Evolutionary conservation across 2,888 invertebrate species (phyloP).

Genomic region (Drosophila aldrichi): DNA sequence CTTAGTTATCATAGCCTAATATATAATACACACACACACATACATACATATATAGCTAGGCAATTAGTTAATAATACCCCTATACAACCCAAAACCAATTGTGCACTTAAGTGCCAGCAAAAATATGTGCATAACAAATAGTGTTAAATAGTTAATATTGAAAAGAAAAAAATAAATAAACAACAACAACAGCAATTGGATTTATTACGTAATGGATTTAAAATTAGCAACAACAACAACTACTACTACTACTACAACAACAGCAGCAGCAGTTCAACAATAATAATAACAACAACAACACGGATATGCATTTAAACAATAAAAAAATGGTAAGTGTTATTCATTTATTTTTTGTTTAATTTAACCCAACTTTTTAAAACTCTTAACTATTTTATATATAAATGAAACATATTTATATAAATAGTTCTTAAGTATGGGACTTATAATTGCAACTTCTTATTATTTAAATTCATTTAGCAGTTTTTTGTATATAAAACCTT

Average conservation of each 20-base stretch:
- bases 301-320: slow-evolving; percentile 71
- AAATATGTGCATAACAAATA: slow-evolving; percentile 34
- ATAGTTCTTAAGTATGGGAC: not conserved
- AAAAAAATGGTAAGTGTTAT: slow-evolving; percentile 66
- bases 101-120: slow-evolving; percentile 37
- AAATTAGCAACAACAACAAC: slow-evolving; percentile 58
- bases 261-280: slow-evolving; percentile 16
- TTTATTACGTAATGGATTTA: slow-evolving; percentile 77
- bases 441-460: not conserved
- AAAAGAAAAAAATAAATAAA: slow-evolving; percentile 21
- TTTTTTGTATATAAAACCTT: slow-evolving; percentile 7
- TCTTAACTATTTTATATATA: not conserved
- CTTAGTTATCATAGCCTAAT: slow-evolving; percentile 30
- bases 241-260: slow-evolving; percentile 18
- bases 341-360: not conserved
- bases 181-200: slow-evolving; percentile 51
- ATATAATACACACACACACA: slow-evolving; percentile 1
- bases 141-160: slow-evolving; percentile 30
- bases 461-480: not conserved
- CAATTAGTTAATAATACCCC: slow-evolving; percentile 52
- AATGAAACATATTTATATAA: not conserved
- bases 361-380: not conserved
- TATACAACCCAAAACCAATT: slow-evolving; percentile 4
- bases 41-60: slow-evolving; percentile 5
- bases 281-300: slow-evolving; percentile 36